A percentile compares a stretch with the other conserved stretches of the same genome.
These are phyloP conservation scores for Cyprinodon variegatus DNA, from an alignment of 2,113 vertebrate genomes.

Conservation along the genomic window DNA sequence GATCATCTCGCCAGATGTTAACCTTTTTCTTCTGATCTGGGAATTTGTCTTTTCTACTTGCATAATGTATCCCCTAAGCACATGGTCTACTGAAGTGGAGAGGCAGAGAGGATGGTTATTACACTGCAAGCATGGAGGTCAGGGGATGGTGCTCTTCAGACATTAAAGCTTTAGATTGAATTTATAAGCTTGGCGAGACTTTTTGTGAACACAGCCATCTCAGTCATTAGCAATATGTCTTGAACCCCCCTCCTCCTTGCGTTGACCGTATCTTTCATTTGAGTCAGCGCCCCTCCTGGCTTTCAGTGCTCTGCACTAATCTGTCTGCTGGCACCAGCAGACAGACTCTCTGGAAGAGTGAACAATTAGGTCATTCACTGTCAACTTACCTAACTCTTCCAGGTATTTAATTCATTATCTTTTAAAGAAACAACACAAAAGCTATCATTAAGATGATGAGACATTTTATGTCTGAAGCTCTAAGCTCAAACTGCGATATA, in stretches of 20 bases:
- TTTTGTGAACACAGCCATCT: constrained; percentile 33
- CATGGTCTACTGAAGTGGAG: constrained; percentile 18
- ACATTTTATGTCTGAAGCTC: not conserved
- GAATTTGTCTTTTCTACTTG: constrained; percentile 2
- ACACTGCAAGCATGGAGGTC: constrained; percentile 34
- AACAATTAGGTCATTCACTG: constrained; percentile 3
- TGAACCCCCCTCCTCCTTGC: constrained; percentile 15
- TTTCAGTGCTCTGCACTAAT: constrained; percentile 31
- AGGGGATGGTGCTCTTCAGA: constrained; percentile 28
- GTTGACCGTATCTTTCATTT: constrained; percentile 19
- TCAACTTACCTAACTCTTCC: not conserved
- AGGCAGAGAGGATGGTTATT: constrained; percentile 17
- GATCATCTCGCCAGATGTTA: not conserved
- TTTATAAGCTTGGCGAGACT: constrained; percentile 46
- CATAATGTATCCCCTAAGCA: constrained; percentile 2
- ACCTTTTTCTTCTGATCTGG: constrained; percentile 7
- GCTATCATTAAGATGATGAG: not conserved
- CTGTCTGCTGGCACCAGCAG: constrained; percentile 26
- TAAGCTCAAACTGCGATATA: not conserved
- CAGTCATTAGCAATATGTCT: constrained; percentile 38
- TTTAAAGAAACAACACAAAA: not conserved
- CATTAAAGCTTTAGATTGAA: constrained; percentile 37
- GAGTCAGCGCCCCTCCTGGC: constrained; percentile 18
- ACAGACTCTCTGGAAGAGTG: constrained; percentile 13
- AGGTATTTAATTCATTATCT: not conserved